Base-by-base conservation (phyloP, 2,888 invertebrate genomes). In the Oligia latruncula region DNA sequence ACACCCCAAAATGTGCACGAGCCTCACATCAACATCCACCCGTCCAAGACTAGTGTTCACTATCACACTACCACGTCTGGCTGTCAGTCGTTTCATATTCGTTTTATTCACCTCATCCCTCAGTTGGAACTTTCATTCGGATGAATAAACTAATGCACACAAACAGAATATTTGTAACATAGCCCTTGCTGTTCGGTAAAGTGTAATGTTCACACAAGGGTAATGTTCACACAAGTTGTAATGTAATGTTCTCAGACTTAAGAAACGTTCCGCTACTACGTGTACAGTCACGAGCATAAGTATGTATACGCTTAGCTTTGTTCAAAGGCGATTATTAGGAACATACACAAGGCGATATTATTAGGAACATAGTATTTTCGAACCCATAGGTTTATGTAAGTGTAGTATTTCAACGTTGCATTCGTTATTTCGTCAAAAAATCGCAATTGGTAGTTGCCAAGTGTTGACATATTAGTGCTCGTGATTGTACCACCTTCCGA, bases 1-100 rank as follows among this genome's bases (percentile, higher is more conserved):
- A 62, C 58, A 15, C 43, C 60, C 55, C 64, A 62, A 68, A 70
- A 64, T 74, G 76, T 78, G 75, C 77, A 83, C 70, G 62, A 71
- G 62, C 17, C 49, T 65, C 66, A 60, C 46, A 71, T 40, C 20
- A 29, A 55, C 65, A 55, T 2, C 64, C 23, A 8, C 49, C 29
- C 62, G 4, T 2, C 52, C 66, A 2, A 23, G 40, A 40, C 66
- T 11, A 46, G 9, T 65, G 29, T 40, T 46, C 23, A 55, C 55
- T 46, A 20, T 23, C 65, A 55, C 23, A 43, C 65, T 0, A 23
- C 2, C 52, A 15, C 15, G 40, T n/a, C 58, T n/a, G n/a, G n/a
- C 40, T 11, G 17, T 13, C 76, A 4, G 35, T 35, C 55, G 5
- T 65, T 55, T 23, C 11, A 46, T 40, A 17, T 46, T 68, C 9